Evolutionary conservation across 2,113 vertebrate species (phyloP).

Genomic region (Rhegmatorhina hoffmannsi): DNA sequence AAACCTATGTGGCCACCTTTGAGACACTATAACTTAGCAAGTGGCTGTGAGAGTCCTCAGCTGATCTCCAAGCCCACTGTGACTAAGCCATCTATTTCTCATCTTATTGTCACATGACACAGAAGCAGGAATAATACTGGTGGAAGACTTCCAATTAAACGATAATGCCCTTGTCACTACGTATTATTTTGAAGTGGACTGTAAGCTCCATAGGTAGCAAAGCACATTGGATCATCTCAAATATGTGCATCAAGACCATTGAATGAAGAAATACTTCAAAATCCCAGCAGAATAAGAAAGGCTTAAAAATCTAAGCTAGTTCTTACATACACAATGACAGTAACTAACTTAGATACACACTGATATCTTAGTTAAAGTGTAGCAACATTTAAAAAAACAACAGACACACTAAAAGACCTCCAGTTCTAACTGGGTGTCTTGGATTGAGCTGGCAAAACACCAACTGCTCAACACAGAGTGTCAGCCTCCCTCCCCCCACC

Average conservation of each 20-base stretch:
- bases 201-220: not conserved
- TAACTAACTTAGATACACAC: not conserved
- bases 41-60: not conserved
- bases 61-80: not conserved
- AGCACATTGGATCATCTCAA: not conserved
- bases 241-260: not conserved
- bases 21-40: not conserved
- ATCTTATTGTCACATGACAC: fast-evolving
- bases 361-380: not conserved
- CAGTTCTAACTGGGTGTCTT: not conserved
- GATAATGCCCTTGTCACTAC: not conserved
- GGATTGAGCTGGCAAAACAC: no score
- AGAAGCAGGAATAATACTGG: not conserved
- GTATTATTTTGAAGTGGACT: not conserved
- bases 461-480: no score
- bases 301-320: not conserved
- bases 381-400: not conserved
- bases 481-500: no score
- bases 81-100: not conserved
- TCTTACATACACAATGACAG: not conserved
- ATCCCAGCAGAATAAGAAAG: not conserved
- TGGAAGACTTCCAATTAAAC: not conserved
- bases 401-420: fast-evolving
- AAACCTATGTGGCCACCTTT: not conserved
- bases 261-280: not conserved